Evolutionary conservation across 2,113 vertebrate species (phyloP), one percentile per base, ranked within the genome.

Genomic region (Cepphus grylle): DNA sequence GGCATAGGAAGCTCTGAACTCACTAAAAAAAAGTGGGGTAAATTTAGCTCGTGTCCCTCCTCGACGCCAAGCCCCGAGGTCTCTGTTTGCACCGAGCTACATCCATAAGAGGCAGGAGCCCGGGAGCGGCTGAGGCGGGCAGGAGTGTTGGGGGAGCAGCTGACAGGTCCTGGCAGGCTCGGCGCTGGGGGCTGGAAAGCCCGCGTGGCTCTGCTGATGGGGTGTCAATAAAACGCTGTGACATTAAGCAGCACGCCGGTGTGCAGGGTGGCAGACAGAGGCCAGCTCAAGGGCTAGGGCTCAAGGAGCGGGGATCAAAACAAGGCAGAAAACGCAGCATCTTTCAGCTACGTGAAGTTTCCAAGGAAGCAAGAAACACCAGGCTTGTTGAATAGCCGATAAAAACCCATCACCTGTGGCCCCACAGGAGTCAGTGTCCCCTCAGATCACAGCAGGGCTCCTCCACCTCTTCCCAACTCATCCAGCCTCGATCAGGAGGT

Each of bases 11-110:
- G 43, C 34, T 86, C 81, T 82, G 18, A 85, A 85, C 29, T 76
- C 70, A 29, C 0, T 26, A 8, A 62, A 84, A 91, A 78, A 66
- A 29, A 13, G 0, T 5, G 5, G 13, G 19, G 50, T 50, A 3
- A 3, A 29, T 49, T 89, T 84, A 79, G 73, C 8, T 89, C 8
- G 1, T 13, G 17, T 45, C 32, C 55, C 15, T 38, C 22, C 62
- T 63, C 26, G 29, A 55, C 0, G 1, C 12, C 79, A 85, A 40
- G 65, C 50, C 82, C 62, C 2, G 16, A 70, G 72, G 50, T 50
- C 50, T 77, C 42, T 38, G 38, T 66, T 52, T 70, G 76, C 43
- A 77, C 15, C 4, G 3, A 88, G 43, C n/a, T 52, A 38, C 55
- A 81, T 78, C 53, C 63, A 32, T 61, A 86, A 62, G 62, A 80